Base-by-base conservation (phyloP, 2,888 invertebrate species). In the Dicyrtomina minuta region DNA sequence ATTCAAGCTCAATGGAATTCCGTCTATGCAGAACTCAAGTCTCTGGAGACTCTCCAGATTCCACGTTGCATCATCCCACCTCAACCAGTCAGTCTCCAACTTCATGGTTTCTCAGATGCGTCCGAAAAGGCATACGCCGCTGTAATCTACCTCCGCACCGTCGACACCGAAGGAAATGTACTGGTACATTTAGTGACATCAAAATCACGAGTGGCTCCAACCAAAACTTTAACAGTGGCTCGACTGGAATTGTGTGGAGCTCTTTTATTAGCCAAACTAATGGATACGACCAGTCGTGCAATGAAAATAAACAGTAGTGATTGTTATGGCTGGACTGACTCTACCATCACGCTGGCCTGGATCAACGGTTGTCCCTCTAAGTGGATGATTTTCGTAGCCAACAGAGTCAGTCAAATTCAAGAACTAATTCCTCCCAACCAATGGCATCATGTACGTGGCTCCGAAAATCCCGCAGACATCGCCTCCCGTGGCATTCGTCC, bases 221-320 rank as follows among this genome's bases (percentile, higher is more conserved):
- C 74, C 17, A 76, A 77, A 66, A 73, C 60, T 24, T 58, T 77
- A 6, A 69, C 79, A 6, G 26, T 80, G 20, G 79, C 80, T 20
- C 24, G 73, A 15, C 64, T 80, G 13, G 79, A 80, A 66, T 69
- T 80, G 0, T 76, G 75, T 27, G 78, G 70, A n/a, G 79, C 79
- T 8, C 49, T 75, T 3, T 58, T 79, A 12, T 49, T 78, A 12
- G 68, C 78, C 15, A 56, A 72, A 59, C 67, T 79, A 33, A 26
- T 72, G 43, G 26, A 60, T 2, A 69, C 69, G 10, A 65, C 75
- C 0, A 27, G 46, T n/a, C 26, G 43, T 0, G 46, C 72, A 15
- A 61, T 76, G 4, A 33, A 33, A 8, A 3, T 33, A 5, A 3
- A 33, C 8, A 5, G 4, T 8, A 3, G 4, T 8, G 8, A 33